These are phyloP conservation scores for Irena cyanogastra DNA, from an alignment of 2,113 vertebrate genomes.

Conservation along the genomic window DNA sequence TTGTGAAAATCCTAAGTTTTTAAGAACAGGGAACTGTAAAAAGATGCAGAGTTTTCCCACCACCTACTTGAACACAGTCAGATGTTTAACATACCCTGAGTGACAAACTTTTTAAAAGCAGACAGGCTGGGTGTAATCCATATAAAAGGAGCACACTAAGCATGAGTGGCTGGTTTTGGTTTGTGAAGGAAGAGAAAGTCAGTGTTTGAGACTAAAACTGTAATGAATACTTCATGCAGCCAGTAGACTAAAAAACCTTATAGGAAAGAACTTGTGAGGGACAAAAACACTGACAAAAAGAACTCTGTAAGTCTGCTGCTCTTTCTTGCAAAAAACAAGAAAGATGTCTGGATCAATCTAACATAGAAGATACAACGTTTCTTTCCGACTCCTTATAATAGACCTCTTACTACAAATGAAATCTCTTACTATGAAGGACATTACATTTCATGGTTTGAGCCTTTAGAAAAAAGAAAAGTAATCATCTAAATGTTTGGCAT, in stretches of 20 bases:
- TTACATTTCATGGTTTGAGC: neutral
- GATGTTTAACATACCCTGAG: neutral
- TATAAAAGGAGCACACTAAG: neutral
- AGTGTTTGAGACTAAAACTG: neutral
- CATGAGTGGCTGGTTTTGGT: neutral
- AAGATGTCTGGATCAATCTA: neutral
- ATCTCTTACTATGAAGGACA: neutral
- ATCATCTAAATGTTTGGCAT: neutral
- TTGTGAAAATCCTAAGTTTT: neutral
- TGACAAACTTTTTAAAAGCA: neutral
- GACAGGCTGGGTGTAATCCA: neutral
- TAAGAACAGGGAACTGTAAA: neutral
- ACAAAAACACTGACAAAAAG: neutral
- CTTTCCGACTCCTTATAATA: neutral
- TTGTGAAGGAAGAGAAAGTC: neutral
- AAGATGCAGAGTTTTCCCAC: neutral
- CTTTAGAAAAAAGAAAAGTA: neutral
- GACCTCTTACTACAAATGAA: neutral
- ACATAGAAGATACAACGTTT: neutral
- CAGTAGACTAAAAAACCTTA: neutral
- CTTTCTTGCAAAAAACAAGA: neutral
- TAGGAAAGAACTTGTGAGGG: neutral
- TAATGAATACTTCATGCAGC: neutral
- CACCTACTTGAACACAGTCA: neutral
- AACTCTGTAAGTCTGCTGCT: neutral